Evolutionary conservation across 2,888 invertebrate species (phyloP).

Genomic region (Biston stratarius): DNA sequence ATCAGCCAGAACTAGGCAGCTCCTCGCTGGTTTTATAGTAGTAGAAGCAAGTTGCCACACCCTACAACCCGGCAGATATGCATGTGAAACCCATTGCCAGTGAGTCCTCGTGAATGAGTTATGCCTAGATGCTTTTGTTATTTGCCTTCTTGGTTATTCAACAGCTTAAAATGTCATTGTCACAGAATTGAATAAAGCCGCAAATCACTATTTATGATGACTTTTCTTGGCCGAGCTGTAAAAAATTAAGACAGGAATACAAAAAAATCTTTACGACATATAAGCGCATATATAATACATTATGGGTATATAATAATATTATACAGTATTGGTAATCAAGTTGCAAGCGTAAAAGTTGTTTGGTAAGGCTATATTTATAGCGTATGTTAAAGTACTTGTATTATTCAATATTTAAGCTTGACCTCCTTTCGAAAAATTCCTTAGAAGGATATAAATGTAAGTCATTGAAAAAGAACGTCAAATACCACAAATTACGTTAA

Average conservation of each 20-base stretch:
- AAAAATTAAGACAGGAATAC: background rate
- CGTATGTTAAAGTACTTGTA: slow-evolving; percentile 3
- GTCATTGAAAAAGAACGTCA: slow-evolving; percentile 6
- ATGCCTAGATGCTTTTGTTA: slow-evolving; percentile 29
- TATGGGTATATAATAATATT: background rate
- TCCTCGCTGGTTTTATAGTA: slow-evolving; percentile 62
- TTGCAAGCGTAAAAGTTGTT: slow-evolving; percentile 11
- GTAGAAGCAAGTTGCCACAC: slow-evolving; percentile 64
- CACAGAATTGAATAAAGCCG: slow-evolving; percentile 32
- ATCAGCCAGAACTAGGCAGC: slow-evolving; percentile 77
- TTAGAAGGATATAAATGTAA: slow-evolving; percentile 21
- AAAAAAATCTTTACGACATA: background rate
- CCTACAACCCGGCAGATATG: slow-evolving; percentile 52
- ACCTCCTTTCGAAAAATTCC: slow-evolving; percentile 34
- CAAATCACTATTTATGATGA: slow-evolving; percentile 13
- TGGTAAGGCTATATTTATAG: slow-evolving; percentile 9
- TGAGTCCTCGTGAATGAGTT: slow-evolving; percentile 37
- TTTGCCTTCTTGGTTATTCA: slow-evolving; percentile 14
- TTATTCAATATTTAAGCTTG: slow-evolving; percentile 21
- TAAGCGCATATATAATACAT: background rate
- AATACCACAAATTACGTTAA: slow-evolving; percentile 5
- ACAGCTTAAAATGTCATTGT: slow-evolving; percentile 46
- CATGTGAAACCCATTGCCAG: slow-evolving; percentile 46
- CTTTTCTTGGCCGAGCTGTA: slow-evolving; percentile 12
- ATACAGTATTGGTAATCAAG: background rate